Evolutionary conservation across 2,888 invertebrate genomes (phyloP), one percentile per base, ranked within the genome.

Genomic region (Panzeria rudis): DNA sequence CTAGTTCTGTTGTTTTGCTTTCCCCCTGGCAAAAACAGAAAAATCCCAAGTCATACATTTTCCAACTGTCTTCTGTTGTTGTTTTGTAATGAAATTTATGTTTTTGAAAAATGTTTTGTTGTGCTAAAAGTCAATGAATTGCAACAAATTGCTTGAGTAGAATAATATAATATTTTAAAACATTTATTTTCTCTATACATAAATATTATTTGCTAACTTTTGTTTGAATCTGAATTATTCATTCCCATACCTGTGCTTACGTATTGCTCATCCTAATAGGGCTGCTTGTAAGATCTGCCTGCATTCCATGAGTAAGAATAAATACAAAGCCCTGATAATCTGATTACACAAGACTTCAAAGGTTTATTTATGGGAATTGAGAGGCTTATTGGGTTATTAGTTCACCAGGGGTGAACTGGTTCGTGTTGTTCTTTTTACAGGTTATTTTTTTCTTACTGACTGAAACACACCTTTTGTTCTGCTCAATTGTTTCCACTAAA

Each of bases 51-150:
- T 73, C 61, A 44, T 77, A 68, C 41, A 68, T 81, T 83, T 83
- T 59, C 61, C 54, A 83, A 64, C 64, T 86, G 78, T 83, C 85
- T 82, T 82, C 59, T 69, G 41, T 47, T 44, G 41, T 47, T 44
- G n/a, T 35, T 59, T 25, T 38, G 20, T 20, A 61, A 73, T 62
- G 81, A 86, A 90, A 90, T 90, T 90, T 90, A 90, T 90, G 89
- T 88, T 87, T 87, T 84, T 86, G 64, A 84, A 52, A 89, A 87
- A 88, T 88, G 87, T 89, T 88, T 89, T 80, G 84, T 80, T 84
- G 72, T 81, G 77, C 81, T 87, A 88, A 89, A 89, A 90, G 90
- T 90, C 91, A 90, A 90, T 90, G 90, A 90, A 89, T 90, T 90
- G 90, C 90, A 90, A 90, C 91, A 90, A 90, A 90, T 90, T 90